Conservation (phyloP, 2,888 invertebrate genomes). For the Troilus luridus region DNA sequence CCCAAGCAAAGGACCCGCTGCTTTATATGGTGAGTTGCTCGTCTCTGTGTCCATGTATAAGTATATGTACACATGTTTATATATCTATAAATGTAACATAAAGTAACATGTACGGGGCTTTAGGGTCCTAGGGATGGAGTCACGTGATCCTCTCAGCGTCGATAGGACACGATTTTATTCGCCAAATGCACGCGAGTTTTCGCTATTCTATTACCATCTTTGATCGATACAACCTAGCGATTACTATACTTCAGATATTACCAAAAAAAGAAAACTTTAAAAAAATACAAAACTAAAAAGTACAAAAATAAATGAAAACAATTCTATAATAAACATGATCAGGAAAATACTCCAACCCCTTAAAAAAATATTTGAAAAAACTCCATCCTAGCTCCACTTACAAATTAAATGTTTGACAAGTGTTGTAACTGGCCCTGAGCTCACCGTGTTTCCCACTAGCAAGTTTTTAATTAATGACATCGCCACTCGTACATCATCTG, state of each 20-base stretch:
- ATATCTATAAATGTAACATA: not conserved
- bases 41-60: constrained; percentile 24
- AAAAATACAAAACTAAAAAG: not conserved
- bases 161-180: constrained; percentile 8
- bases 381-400: no score
- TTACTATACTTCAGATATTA: not conserved
- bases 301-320: no score
- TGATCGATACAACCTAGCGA: not conserved
- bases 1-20: constrained; percentile 58
- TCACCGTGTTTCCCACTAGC: not conserved
- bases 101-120: not conserved
- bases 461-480: constrained; percentile 38
- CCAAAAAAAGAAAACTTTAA: not conserved
- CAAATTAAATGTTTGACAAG: constrained; percentile 22
- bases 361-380: not conserved
- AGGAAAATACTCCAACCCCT: not conserved
- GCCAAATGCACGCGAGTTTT: constrained; percentile 13
- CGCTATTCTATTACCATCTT: not conserved
- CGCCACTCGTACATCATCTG: not conserved
- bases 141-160: not conserved
- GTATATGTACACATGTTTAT: not conserved
- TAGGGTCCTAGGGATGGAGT: not conserved
- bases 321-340: no score
- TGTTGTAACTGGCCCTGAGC: not conserved
- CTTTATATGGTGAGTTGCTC: constrained; percentile 45